A percentile compares a stretch with the other conserved stretches of the same genome.
These are phyloP conservation scores for Enoplosus armatus DNA, from an alignment of 2,797 vertebrate genomes.

Conservation along the genomic window DNA sequence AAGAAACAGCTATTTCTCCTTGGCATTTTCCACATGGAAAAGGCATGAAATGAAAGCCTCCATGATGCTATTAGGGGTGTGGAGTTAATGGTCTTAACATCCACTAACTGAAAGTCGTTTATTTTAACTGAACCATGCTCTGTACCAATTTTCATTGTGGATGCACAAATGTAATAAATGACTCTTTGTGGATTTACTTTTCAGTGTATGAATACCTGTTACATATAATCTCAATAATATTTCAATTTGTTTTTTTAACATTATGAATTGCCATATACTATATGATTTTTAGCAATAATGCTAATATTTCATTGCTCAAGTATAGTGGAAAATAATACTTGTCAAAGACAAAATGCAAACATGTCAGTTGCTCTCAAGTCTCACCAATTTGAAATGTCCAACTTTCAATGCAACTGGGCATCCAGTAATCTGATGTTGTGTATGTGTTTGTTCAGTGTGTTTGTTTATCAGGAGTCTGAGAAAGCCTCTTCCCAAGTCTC, in stretches of 20 bases:
- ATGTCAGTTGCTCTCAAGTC: neutral
- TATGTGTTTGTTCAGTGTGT: slow-evolving; percentile 2
- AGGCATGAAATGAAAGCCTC: slow-evolving; percentile 74
- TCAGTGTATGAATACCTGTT: neutral
- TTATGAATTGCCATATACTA: neutral
- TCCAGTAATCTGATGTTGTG: neutral
- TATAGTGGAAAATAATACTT: neutral
- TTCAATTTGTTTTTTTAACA: neutral
- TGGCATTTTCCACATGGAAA: slow-evolving; percentile 69
- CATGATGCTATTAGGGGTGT: slow-evolving; percentile 55
- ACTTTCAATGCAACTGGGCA: neutral
- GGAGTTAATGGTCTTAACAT: slow-evolving; percentile 69
- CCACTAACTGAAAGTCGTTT: slow-evolving; percentile 58
- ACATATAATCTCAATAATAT: slow-evolving; percentile 14
- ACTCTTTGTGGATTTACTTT: slow-evolving; percentile 52
- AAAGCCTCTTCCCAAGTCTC: neutral
- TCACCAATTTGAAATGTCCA: slow-evolving; percentile 10
- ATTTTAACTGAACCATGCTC: slow-evolving; percentile 56
- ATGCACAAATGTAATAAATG: slow-evolving; percentile 46
- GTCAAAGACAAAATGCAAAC: slow-evolving; percentile 9
- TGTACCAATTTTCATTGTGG: slow-evolving; percentile 46
- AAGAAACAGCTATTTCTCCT: slow-evolving; percentile 64
- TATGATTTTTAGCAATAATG: slow-evolving; percentile 23
- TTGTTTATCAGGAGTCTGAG: neutral
- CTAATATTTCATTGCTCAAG: neutral